Base-by-base conservation (phyloP, 2,797 vertebrate species). In the Poeciliopsis paucimaculata region DNA sequence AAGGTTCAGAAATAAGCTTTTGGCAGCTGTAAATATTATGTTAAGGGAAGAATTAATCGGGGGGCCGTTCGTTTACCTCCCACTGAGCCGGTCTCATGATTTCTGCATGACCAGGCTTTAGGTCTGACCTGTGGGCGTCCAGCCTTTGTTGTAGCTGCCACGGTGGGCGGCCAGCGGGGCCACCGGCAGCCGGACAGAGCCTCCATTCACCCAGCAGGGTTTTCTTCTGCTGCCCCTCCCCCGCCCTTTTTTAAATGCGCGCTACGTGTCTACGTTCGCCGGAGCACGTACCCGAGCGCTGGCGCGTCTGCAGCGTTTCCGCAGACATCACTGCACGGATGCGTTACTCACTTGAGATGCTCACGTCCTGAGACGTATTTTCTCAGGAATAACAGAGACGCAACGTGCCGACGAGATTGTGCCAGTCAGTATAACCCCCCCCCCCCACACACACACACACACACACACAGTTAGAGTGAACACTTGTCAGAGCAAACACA, bases 11-110 rank as follows among this genome's bases (percentile, higher is more conserved):
- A 43, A 76, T 75, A 62, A 88, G 88, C 88, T 92, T 92, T 88
- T 80, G 23, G 84, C 82, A 77, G 86, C 77, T 85, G 72, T 78
- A 76, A 57, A 90, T 91, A 90, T 94, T 92, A 86, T 31, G 75
- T 79, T 15, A 86, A 79, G 78, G 84, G 74, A 57, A 88, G 87
- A 89, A 87, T 94, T 91, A 92, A 31, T 36, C 78, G 84, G 76
- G 53, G 81, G 75, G 82, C 84, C 36, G 45, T 89, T 90, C 91
- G 89, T 92, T 91, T 80, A 66, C 89, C 90, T 83, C 94, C 94
- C 91, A 94, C 94, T 93, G 89, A 93, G 90, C 88, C 66, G 89
- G 91, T 94, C 94, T 90, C 82, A 93, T 95, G 94, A 92, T 92
- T 86, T 84, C 86, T 92, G 91, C 93, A 79, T 95, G 94, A 94